Evolutionary conservation across 1,140 invertebrate species (phyloP).

Genomic region (honey bee (Apis mellifera)): DNA sequence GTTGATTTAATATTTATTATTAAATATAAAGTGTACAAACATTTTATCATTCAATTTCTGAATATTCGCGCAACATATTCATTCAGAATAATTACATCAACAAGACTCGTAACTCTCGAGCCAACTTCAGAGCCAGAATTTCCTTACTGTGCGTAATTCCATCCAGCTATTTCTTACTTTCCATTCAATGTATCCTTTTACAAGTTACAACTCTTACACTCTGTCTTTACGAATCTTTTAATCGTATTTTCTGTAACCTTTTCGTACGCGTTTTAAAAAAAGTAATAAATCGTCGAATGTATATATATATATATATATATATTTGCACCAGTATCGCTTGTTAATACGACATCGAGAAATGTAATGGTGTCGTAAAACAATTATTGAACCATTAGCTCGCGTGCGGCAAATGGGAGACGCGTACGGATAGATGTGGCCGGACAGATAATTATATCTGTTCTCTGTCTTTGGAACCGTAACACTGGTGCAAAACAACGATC

Average conservation of each 20-base stretch:
- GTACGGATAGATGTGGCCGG: not conserved
- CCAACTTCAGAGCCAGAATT: not conserved
- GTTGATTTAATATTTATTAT: too few species aligned
- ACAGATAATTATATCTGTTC: not conserved
- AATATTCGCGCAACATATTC: not conserved
- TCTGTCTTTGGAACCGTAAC: not conserved
- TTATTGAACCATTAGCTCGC: slow-evolving; percentile 17
- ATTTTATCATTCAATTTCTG: not conserved
- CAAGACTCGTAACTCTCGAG: not conserved
- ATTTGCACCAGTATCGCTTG: not conserved
- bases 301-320: too few species aligned
- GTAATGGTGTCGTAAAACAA: slow-evolving; percentile 26
- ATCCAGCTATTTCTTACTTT: not conserved
- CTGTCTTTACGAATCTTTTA: not conserved
- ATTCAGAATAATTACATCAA: not conserved
- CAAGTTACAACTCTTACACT: not conserved
- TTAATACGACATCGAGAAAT: slow-evolving; percentile 19
- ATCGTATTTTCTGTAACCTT: not conserved
- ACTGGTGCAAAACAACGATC: not conserved
- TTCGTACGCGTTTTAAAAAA: too few species aligned
- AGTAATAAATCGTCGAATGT: too few species aligned
- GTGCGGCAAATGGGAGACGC: not conserved
- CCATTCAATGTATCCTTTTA: not conserved
- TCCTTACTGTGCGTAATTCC: not conserved
- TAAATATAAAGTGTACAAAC: not conserved